Percentiles rank a stretch among this genome's conserved stretches.
Conservation (phyloP, 2,113 vertebrate genomes). For the Todiramphus chloris region DNA sequence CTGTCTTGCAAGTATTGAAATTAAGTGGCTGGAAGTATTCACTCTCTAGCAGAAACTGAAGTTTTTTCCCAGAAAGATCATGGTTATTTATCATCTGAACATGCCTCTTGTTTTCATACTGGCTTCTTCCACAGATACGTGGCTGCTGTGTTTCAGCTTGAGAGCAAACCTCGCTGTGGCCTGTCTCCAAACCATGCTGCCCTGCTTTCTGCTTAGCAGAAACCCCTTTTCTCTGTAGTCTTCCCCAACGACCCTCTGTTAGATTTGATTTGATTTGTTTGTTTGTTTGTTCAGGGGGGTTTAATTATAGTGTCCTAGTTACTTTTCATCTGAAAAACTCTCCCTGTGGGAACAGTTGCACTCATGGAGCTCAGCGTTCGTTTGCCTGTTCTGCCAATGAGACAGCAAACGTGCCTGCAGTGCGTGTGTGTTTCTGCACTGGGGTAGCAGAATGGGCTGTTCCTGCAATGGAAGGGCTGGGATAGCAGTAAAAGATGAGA, state of each 20-base stretch:
- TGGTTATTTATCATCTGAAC: not conserved
- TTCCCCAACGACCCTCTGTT: not conserved
- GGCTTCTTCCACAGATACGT: not conserved
- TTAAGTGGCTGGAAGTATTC: not conserved
- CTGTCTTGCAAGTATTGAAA: conserved; percentile 26
- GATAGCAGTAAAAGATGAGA: not conserved
- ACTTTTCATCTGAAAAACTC: not conserved
- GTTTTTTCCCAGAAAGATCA: not conserved
- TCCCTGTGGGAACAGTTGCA: not conserved
- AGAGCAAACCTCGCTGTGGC: not conserved
- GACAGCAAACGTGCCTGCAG: not conserved
- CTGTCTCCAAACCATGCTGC: not conserved
- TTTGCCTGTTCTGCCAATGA: not conserved
- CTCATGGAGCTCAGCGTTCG: not conserved
- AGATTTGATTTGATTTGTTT: not conserved
- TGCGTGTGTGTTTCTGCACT: not conserved
- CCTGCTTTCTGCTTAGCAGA: not conserved
- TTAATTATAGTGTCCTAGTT: not conserved
- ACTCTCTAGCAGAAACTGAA: not conserved
- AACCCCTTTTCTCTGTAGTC: not conserved
- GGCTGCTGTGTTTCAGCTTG: not conserved
- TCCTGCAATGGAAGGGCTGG: not conserved
- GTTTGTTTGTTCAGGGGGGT: not conserved
- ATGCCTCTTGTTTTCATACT: not conserved
- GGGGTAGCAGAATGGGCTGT: not conserved